Conservation (phyloP, 1,140 invertebrate genomes). For the Arctopsyche grandis region DNA sequence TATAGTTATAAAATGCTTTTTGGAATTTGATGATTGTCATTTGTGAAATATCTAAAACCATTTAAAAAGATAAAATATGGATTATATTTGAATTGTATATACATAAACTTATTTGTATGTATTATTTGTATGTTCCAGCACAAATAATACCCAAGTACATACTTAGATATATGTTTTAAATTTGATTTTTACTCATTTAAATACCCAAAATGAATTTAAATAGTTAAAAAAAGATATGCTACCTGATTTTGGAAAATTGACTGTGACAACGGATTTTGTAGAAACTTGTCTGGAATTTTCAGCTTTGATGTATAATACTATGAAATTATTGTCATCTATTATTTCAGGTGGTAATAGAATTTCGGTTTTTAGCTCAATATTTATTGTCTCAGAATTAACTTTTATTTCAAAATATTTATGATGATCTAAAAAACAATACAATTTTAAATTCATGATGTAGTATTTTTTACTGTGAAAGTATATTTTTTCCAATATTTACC, state of each 20-base stretch:
- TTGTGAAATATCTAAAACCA: neutral
- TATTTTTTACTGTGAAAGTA: too few species aligned
- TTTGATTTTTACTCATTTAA: too few species aligned
- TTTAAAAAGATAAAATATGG: too few species aligned
- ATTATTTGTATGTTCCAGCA: too few species aligned
- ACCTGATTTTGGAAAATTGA: neutral
- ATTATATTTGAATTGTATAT: too few species aligned
- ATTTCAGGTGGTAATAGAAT: neutral
- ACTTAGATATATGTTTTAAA: too few species aligned
- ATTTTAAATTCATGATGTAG: too few species aligned
- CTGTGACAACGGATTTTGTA: neutral
- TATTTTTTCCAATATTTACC: neutral
- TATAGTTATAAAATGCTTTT: conserved; percentile 34
- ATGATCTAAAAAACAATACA: neutral
- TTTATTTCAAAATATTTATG: neutral
- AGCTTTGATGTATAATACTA: neutral
- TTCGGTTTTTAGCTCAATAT: neutral
- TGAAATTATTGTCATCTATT: neutral
- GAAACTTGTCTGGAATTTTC: neutral
- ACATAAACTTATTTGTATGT: too few species aligned
- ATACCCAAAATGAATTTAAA: too few species aligned
- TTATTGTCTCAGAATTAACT: neutral
- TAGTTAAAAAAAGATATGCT: too few species aligned
- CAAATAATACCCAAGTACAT: too few species aligned
- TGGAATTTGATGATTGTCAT: conserved; percentile 17